A percentile compares a stretch with the other conserved stretches of the same genome.
Evolutionary conservation across 2,888 invertebrate genomes (phyloP).

Genomic region (Lasioglossum figueresi): DNA sequence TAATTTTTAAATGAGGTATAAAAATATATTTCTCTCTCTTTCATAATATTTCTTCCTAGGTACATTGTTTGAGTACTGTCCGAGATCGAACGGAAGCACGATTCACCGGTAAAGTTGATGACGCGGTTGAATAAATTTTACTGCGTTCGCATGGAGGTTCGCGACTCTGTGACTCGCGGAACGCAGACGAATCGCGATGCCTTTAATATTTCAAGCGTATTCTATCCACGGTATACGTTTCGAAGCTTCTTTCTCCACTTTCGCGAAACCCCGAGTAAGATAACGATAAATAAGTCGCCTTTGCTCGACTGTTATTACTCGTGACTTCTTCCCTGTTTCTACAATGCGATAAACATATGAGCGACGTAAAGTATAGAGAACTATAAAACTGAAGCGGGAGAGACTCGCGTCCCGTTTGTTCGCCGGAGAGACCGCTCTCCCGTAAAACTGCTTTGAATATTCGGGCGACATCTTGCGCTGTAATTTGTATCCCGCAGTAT

Average conservation of each 20-base stretch:
- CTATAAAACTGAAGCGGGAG: constrained; percentile 34
- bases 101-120: constrained; percentile 44
- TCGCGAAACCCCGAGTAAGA: constrained; percentile 51
- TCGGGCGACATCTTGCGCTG: constrained; percentile 11
- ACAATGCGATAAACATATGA: constrained; percentile 60
- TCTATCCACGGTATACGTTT: constrained; percentile 52
- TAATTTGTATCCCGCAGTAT: not conserved
- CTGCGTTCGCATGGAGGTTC: constrained; percentile 36
- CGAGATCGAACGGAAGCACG: not conserved
- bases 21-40: too few species aligned
- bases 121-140: constrained; percentile 51
- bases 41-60: not conserved
- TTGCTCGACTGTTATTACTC: constrained; percentile 49
- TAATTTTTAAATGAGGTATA: not conserved
- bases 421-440: not conserved
- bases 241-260: constrained; percentile 48
- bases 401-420: not conserved
- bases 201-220: constrained; percentile 68
- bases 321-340: constrained; percentile 42
- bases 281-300: constrained; percentile 67
- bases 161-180: constrained; percentile 31
- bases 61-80: not conserved
- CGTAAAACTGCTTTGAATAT: constrained; percentile 38
- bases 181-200: constrained; percentile 54
- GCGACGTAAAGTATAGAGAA: constrained; percentile 47